Evolutionary conservation across 1,140 invertebrate species (phyloP), one percentile per base, ranked within the genome.

Genomic region (Platorchestia sp.): DNA sequence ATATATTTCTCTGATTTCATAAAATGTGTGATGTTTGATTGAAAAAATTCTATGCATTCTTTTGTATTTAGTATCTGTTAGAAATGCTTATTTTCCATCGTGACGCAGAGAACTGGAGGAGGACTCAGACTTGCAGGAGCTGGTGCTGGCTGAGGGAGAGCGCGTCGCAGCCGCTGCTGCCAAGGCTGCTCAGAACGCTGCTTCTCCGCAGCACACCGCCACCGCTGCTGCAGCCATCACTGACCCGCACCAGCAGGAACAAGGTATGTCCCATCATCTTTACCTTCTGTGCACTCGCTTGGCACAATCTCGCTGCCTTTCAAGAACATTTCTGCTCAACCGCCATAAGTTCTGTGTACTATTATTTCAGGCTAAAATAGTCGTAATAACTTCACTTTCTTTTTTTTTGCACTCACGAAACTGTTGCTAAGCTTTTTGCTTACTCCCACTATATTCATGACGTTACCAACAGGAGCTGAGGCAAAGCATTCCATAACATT

Each of bases 81-180:
- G 7, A 75, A 10, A 75, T 75, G 59, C 1, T 75, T 19, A 36
- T 75, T 36, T 75, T 75, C 59, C 14, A 19, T 36, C 27, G 10
- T 75, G 27, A 44, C 27, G 6, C 91, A 93, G 91, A 36, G 91
- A 93, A 44, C 91, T 93, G 45, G 91, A 93, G 91, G 91, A 93
- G 40, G 91, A 93, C 91, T 93, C 91, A 44, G 91, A 93, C 91
- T 40, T 93, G 44, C 91, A 93, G 91, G 91, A 93, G 45, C 45
- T 93, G 91, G 91, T 93, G 45, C 91, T 93, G 91, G 91, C 91
- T 44, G 91, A 93, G 91, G 91, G 91, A 7, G 43, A 93, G 91
- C 91, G 91, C n/a, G 91, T 93, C 1, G 91, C 91, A 40, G 91
- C 43, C 0, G 91, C 91, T 10, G 91, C 91, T 22, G 91, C 91